Evolutionary conservation across 1,140 invertebrate genomes (phyloP), one percentile per base, ranked within the genome.

Genomic region (Temnothorax nylanderi): DNA sequence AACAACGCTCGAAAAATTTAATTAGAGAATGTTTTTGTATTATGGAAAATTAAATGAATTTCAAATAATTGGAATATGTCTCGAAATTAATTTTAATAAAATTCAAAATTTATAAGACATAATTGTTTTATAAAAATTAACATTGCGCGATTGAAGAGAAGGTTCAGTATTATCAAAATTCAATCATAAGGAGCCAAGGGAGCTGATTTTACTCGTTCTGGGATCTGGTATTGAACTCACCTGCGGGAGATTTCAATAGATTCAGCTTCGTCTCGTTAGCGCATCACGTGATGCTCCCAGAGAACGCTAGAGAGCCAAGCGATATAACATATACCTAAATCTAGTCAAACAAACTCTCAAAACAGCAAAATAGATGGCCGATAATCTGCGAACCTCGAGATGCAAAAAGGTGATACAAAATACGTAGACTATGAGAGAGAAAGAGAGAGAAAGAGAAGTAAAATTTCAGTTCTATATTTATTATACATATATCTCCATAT

Each of bases 171-270:
- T 49, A 65, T 37, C 8, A 69, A 81, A 69, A 69, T 54, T 71
- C 13, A 26, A 69, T 78, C 3, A 5, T 21, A 54, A 51, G 0
- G 8, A 3, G 47, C 7, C 18, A 37, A 74, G 18, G 2, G 4
- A 37, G 26, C 26, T 26, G 44, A 21, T 67, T 44, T 64, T 56
- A 34, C 37, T 49, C 5, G 18, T 65, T 21, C 7, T n/a, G 3
- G 6, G 0, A 54, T 62, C 72, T 65, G 76, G 49, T 80, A 82
- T 86, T 82, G 49, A 81, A 69, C 64, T 80, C 62, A 86, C 75
- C 54, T 37, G 32, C 49, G 58, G 49, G 77, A 80, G 84, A 82
- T 67, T 67, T 67, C 62, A 86, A 86, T 77, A 80, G 77, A 81
- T 81, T 69, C 77, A 54, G 34, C 77, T 21, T 71, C 60, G 64